A percentile compares a stretch with the other conserved stretches of the same genome.
Conservation (phyloP, 2,888 invertebrate species). For the Drosophila lutescens region DNA sequence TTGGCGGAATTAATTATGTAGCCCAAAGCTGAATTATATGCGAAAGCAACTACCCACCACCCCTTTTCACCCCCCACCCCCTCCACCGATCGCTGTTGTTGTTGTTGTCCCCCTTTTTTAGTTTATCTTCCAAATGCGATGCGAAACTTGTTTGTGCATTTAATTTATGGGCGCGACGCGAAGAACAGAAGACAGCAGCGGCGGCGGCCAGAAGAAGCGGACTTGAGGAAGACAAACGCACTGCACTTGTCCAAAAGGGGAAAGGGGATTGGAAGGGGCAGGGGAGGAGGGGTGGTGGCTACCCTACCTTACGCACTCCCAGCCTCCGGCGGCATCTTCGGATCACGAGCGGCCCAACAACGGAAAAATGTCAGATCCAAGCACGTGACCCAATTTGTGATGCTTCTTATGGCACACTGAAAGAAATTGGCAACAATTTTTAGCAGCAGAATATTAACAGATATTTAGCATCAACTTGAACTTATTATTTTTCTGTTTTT, state of each 20-base stretch:
- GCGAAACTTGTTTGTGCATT: slow-evolving; percentile 79
- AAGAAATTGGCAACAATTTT: background rate
- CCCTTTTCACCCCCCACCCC: slow-evolving; percentile 9
- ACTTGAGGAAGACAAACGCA: slow-evolving; percentile 51
- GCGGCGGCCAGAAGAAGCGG: slow-evolving; percentile 23
- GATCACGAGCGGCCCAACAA: slow-evolving; percentile 38
- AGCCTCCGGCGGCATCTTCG: slow-evolving; percentile 33
- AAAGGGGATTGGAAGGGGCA: background rate
- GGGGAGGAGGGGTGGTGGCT: slow-evolving; percentile 8
- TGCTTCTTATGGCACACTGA: slow-evolving; percentile 29
- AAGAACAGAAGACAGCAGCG: slow-evolving; percentile 56
- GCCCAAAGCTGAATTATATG: slow-evolving; percentile 81
- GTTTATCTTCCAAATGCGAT: slow-evolving; percentile 69
- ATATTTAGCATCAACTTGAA: no score
- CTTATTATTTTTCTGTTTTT: no score
- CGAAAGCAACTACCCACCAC: slow-evolving; percentile 65
- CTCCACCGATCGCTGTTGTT: background rate
- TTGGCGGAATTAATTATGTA: slow-evolving; percentile 80
- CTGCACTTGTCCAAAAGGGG: slow-evolving; percentile 68
- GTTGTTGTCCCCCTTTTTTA: slow-evolving; percentile 60
- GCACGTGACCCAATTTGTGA: slow-evolving; percentile 75
- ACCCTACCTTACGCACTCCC: slow-evolving; percentile 44
- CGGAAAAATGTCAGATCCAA: slow-evolving; percentile 59
- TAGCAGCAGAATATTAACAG: no score
- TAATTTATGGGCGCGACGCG: slow-evolving; percentile 79